A percentile compares a stretch with the other conserved stretches of the same genome.
These are phyloP conservation scores for Micoletzkya japonica DNA, from an alignment of 2,888 invertebrate genomes.

Conservation along the genomic window DNA sequence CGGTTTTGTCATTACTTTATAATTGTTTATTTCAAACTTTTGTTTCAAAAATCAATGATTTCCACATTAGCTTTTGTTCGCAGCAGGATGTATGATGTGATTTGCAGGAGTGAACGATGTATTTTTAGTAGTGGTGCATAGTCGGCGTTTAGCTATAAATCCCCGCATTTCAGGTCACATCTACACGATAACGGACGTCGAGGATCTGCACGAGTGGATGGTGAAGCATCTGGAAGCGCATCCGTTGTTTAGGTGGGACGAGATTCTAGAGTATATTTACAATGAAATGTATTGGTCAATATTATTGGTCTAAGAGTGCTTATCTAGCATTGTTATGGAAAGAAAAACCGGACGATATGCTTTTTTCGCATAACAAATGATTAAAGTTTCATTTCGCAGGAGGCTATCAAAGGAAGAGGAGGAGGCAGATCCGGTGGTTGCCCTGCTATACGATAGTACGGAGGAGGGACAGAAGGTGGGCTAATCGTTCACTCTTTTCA, in stretches of 20 bases:
- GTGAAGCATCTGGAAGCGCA: slow-evolving; percentile 85
- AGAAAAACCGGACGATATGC: slow-evolving; percentile 21
- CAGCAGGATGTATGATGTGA: not conserved
- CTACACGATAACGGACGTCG: slow-evolving; percentile 96
- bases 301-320: slow-evolving; percentile 1
- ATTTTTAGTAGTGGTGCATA: not conserved
- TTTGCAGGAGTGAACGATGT: not conserved
- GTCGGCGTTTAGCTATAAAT: too few relatives aligned
- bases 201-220: slow-evolving; percentile 97
- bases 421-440: slow-evolving; percentile 76
- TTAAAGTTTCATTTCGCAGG: slow-evolving; percentile 1
- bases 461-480: slow-evolving; percentile 93
- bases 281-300: slow-evolving; percentile 69
- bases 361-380: not conserved
- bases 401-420: slow-evolving; percentile 38
- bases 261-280: slow-evolving; percentile 76
- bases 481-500: too few relatives aligned
- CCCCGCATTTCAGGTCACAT: slow-evolving; percentile 82
- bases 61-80: too few relatives aligned
- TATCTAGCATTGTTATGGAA: slow-evolving; percentile 20
- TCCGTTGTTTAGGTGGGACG: slow-evolving; percentile 81
- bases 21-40: not conserved
- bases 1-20: slow-evolving; percentile 1
- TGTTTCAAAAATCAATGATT: not conserved
- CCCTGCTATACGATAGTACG: slow-evolving; percentile 85